Evolutionary conservation across 1,140 invertebrate genomes (phyloP).

Genomic region (Dendrolimus kikuchii): DNA sequence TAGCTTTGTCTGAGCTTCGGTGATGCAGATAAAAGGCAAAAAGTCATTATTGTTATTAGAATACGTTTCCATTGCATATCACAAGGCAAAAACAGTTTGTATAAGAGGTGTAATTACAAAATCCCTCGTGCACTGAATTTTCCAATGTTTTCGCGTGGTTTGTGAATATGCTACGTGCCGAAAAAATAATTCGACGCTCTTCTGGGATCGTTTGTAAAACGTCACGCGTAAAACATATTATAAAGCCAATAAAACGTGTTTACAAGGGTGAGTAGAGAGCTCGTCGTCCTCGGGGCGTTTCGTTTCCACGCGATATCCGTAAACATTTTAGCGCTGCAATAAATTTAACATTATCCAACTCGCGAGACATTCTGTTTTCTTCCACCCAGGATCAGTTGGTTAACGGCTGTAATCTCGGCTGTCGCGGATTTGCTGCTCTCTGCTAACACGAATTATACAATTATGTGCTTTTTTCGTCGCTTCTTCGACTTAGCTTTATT

Average conservation of each 20-base stretch:
- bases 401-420: slow-evolving; percentile 61
- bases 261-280: slow-evolving; percentile 64
- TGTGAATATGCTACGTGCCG: slow-evolving; percentile 47
- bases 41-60: background rate
- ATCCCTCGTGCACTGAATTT: slow-evolving; percentile 57
- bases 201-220: slow-evolving; percentile 70
- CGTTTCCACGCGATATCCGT: slow-evolving; percentile 59
- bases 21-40: too few species aligned
- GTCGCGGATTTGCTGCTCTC: slow-evolving; percentile 48
- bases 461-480: slow-evolving; percentile 35
- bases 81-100: slow-evolving; percentile 57
- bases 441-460: slow-evolving; percentile 45
- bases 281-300: slow-evolving; percentile 38
- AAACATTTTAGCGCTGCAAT: slow-evolving; percentile 70
- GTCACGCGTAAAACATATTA: slow-evolving; percentile 72
- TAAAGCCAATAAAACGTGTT: slow-evolving; percentile 73
- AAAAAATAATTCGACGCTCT: slow-evolving; percentile 70
- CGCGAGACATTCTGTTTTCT: slow-evolving; percentile 68
- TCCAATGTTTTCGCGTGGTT: slow-evolving; percentile 51
- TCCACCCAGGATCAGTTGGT: slow-evolving; percentile 64
- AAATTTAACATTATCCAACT: slow-evolving; percentile 71
- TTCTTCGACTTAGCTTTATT: slow-evolving; percentile 30
- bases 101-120: slow-evolving; percentile 61
- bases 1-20: too few species aligned
- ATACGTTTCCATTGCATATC: slow-evolving; percentile 32